Conservation (phyloP, 1,140 invertebrate species). For the Pseudomyrmex gracilis region DNA sequence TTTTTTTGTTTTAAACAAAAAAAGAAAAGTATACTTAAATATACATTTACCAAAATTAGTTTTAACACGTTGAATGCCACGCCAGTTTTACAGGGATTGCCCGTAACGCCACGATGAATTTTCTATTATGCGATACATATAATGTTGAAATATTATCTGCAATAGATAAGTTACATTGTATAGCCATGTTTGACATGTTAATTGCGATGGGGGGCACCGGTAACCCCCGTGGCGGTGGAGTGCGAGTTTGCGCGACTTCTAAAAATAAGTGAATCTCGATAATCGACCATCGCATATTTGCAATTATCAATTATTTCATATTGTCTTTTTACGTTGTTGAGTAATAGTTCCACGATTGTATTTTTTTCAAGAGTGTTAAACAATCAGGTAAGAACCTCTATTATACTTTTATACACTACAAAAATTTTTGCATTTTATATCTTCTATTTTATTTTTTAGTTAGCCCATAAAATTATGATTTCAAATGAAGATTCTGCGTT, state of each 20-base stretch:
- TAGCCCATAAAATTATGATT: constrained; percentile 20
- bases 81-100: constrained; percentile 39
- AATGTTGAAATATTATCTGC: constrained; percentile 45
- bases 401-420: no score
- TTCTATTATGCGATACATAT: constrained; percentile 46
- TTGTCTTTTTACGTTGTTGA: constrained; percentile 7
- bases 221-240: constrained; percentile 9
- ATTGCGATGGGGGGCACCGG: neutral
- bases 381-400: constrained; percentile 14
- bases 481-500: constrained; percentile 44
- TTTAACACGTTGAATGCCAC: no score
- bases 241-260: no score
- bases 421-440: no score
- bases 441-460: constrained; percentile 20
- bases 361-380: neutral
- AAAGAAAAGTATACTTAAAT: no score
- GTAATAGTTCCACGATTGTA: constrained; percentile 1
- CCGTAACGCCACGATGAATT: constrained; percentile 36
- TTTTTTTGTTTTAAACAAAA: no score
- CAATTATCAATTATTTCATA: constrained; percentile 9
- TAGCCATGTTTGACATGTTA: constrained; percentile 13
- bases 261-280: no score
- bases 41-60: no score
- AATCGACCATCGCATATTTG: no score
- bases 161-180: constrained; percentile 24